Percentiles rank a stretch among this genome's conserved stretches.
Evolutionary conservation across 2,113 vertebrate genomes (phyloP).

Genomic region (Piprites chloris): DNA sequence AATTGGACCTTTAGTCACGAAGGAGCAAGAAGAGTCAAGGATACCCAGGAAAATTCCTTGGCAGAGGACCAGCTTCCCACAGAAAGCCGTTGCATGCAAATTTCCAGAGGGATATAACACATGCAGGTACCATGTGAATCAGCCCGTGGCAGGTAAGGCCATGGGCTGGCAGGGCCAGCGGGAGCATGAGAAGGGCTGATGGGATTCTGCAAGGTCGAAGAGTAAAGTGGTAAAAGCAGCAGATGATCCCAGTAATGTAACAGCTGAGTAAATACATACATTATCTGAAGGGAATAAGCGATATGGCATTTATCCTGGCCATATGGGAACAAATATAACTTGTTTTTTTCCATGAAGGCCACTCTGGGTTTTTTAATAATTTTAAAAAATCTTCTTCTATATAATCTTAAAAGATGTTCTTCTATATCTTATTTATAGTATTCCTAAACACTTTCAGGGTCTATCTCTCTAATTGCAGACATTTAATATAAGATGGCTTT

Average conservation of each 20-base stretch:
- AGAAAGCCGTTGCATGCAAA: neutral
- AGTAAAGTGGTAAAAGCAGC: neutral
- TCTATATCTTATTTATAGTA: constrained; percentile 38
- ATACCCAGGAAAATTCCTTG: constrained; percentile 35
- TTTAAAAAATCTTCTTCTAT: neutral
- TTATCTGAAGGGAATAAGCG: constrained; percentile 32
- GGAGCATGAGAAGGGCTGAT: neutral
- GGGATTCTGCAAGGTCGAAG: neutral
- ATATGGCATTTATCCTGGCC: constrained; percentile 44
- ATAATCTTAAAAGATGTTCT: neutral
- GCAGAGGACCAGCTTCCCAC: constrained; percentile 24
- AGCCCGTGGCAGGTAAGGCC: neutral
- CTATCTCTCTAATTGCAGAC: neutral
- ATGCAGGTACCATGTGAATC: neutral
- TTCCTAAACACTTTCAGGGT: neutral
- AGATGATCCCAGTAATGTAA: neutral
- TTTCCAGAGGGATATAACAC: neutral
- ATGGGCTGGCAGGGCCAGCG: accelerated
- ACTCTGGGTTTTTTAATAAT: constrained; percentile 33
- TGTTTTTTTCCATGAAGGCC: constrained; percentile 48
- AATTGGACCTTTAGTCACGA: neutral
- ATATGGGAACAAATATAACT: constrained; percentile 61
- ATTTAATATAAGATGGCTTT: neutral
- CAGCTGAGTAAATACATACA: neutral
- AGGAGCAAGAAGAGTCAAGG: neutral